Evolutionary conservation across 2,113 vertebrate species (phyloP), one percentile per base, ranked within the genome.

Genomic region (Bufo bufo): DNA sequence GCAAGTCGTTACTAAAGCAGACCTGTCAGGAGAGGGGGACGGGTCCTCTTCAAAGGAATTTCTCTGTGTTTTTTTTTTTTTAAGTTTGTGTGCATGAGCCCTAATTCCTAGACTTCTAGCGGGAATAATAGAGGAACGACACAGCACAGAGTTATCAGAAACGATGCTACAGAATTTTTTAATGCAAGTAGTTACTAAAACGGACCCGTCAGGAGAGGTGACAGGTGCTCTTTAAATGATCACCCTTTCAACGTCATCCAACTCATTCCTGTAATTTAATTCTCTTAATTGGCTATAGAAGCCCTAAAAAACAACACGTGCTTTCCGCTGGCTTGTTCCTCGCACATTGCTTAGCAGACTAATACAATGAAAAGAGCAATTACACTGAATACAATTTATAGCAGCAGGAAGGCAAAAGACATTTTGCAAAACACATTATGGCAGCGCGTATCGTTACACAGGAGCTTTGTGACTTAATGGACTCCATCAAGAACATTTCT

Each of bases 341-440:
- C 23, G 49, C 50, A 47, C 13, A 23, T 16, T 43, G 61, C 85
- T 81, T 82, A 16, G 78, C 3, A 13, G 43, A 58, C 54, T 23
- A 54, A 45, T 45, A 56, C 59, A 74, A 82, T 49, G 50, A 61
- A 69, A 81, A 13, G 71, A 54, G 43, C 86, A 87, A 87, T 87
- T 87, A 82, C 74, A 87, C 56, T 20, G 58, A 69, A 87, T 74
- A 71, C 86, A 82, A 81, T 81, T 72, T 82, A 47, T 72, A 59
- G 33, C 86, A 81, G 61, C 61, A 54, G 59, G 50, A 82, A 87
- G 49, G 78, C 79, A 8, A 82, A 82, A 82, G 72, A 61, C 23
- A 69, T 80, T 81, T 17, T 61, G 86, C 84, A 77, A 16, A 65
- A 74, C 66, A 82, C 65, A 82, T 82, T 80, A 69, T 16, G 56